Evolutionary conservation across 2,888 invertebrate genomes (phyloP), one percentile per base, ranked within the genome.

Genomic region (Tetrapedia diversipes): DNA sequence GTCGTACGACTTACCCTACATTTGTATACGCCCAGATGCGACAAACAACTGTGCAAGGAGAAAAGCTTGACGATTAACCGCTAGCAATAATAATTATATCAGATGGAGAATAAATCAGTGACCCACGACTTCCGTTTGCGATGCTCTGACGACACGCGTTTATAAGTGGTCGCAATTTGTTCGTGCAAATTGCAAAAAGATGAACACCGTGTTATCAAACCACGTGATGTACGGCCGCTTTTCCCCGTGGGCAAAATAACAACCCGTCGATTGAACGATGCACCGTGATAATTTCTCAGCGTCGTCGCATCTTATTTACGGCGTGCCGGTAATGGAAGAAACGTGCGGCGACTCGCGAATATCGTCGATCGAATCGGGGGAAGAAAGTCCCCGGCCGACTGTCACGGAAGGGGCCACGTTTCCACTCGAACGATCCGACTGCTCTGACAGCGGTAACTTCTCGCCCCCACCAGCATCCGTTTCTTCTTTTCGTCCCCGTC

Each of bases 301-400:
- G 82, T 82, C 80, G 75, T 79, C 85, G 82, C 81, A 75, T 82
- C 84, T 89, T 89, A 89, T 88, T 88, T 87, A 88, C 87, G 79
- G 83, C 80, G 83, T 80, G 85, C 75, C 82, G 82, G 80, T 88
- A 89, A 89, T 88, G 87, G 86, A 86, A 86, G 84, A 84, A 88
- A 86, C 86, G 86, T 88, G 88, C 86, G 85, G 83, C 85, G 86
- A 86, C 86, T 86, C 69, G 81, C 78, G 80, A 85, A 88, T 87
- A 88, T 86, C 86, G 79, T 68, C 82, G 86, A 86, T 88, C 76
- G 70, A 72, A 86, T 83, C 82, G 73, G 45, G 59, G 71, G 72
- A 76, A 71, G 76, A 74, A 77, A 80, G 78, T 75, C 51, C 56
- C 39, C 37, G 63, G 61, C 56, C 45, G 65, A 77, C 67, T 68